Conservation (phyloP, 2,113 vertebrate species). For the Eleginops maclovinus region DNA sequence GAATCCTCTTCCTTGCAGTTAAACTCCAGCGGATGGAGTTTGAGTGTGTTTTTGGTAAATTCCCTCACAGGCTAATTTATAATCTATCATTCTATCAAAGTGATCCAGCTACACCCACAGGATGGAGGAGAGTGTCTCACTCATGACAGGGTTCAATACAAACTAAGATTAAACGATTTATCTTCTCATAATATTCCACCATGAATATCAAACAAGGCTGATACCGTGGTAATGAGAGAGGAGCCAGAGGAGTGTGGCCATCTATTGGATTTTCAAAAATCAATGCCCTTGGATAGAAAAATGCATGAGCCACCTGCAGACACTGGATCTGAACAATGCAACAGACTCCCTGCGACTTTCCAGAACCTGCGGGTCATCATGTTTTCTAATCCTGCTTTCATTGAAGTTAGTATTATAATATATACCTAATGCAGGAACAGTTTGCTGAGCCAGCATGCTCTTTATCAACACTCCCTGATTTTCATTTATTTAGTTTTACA, state of each 20-base stretch:
- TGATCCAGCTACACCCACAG: conserved; percentile 27
- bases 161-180: conserved; percentile 78
- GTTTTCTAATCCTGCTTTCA: conserved; percentile 39
- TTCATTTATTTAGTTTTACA: conserved; percentile 47
- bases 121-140: conserved; percentile 50
- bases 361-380: conserved; percentile 25
- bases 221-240: conserved; percentile 67
- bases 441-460: conserved; percentile 42
- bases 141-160: conserved; percentile 72
- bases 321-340: conserved; percentile 47
- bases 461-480: conserved; percentile 24
- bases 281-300: conserved; percentile 67
- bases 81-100: conserved; percentile 77
- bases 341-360: conserved; percentile 14
- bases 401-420: conserved; percentile 20
- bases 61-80: conserved; percentile 62
- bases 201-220: conserved; percentile 75
- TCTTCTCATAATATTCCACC: conserved; percentile 75
- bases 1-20: conserved; percentile 35
- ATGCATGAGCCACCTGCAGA: conserved; percentile 67
- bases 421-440: conserved; percentile 24
- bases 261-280: conserved; percentile 75
- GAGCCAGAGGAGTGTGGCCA: conserved; percentile 47
- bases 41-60: conserved; percentile 62
- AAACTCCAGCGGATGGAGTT: conserved; percentile 50